These are phyloP conservation scores for Orchesella cincta DNA, from an alignment of 1,140 invertebrate species.

Conservation along the genomic window DNA sequence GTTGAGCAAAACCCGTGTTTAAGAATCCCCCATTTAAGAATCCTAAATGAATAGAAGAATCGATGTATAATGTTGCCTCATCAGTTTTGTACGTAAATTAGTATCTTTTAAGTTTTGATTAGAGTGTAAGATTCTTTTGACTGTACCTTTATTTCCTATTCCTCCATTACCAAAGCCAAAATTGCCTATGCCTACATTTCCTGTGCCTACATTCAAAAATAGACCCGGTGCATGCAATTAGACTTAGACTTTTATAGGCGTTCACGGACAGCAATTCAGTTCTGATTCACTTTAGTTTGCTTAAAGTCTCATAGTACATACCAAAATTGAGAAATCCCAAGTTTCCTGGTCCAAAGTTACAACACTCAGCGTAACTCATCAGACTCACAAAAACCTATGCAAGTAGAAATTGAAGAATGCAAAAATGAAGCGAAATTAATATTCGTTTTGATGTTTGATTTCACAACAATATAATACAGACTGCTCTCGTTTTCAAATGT, in stretches of 20 bases:
- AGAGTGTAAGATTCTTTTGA: not conserved
- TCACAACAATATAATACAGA: no score
- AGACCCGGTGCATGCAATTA: no score
- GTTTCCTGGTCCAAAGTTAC: constrained; percentile 17
- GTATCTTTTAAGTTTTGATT: not conserved
- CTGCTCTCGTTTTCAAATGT: no score
- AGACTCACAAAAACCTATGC: not conserved
- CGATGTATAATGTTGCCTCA: not conserved
- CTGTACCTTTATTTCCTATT: constrained; percentile 13
- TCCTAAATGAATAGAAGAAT: constrained; percentile 2
- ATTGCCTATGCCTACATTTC: constrained; percentile 1
- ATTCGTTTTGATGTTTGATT: no score
- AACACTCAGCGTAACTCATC: not conserved
- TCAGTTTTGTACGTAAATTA: not conserved
- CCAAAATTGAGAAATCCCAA: constrained; percentile 15
- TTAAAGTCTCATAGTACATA: not conserved
- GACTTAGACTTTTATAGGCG: no score
- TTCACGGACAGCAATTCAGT: no score
- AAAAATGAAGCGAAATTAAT: no score
- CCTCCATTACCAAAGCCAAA: constrained; percentile 25
- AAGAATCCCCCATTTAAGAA: constrained; percentile 22
- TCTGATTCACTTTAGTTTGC: no score
- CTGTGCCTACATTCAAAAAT: not conserved
- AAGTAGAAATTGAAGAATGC: no score
- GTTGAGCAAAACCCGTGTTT: constrained; percentile 25